Percentiles rank a stretch among this genome's conserved stretches.
Evolutionary conservation across 1,140 invertebrate genomes (phyloP).

Genomic region (Cryptotermes secundus): DNA sequence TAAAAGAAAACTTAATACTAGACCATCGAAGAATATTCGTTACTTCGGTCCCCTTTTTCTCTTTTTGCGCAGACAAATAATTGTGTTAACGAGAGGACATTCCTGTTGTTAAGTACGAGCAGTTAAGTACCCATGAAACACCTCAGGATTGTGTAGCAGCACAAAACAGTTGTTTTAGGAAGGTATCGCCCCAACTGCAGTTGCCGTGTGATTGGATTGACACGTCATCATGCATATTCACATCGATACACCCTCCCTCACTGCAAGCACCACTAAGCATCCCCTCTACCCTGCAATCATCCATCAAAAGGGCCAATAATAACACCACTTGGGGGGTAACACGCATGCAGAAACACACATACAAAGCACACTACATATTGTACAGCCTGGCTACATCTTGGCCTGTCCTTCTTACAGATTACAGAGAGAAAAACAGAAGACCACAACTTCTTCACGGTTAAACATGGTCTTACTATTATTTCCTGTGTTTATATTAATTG

Average conservation of each 20-base stretch:
- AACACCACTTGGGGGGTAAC: background rate
- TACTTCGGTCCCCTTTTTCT: background rate
- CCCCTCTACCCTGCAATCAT: conserved; percentile 1
- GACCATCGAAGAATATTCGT: background rate
- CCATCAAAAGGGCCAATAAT: background rate
- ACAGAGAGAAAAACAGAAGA: background rate
- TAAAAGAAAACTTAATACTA: background rate
- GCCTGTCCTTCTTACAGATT: background rate
- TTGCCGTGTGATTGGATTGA: background rate
- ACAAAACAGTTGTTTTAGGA: background rate
- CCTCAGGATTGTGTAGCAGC: background rate
- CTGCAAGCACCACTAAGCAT: background rate
- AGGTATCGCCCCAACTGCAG: background rate
- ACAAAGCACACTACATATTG: background rate
- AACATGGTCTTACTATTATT: background rate
- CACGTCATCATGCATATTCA: background rate
- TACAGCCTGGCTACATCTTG: background rate
- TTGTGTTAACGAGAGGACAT: background rate
- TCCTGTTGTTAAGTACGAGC: background rate
- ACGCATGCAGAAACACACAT: background rate
- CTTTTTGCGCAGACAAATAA: background rate
- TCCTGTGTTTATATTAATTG: background rate
- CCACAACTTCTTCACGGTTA: background rate
- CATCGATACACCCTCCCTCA: background rate
- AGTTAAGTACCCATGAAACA: background rate